Percentiles rank a stretch among this genome's conserved stretches.
These are phyloP conservation scores for Labeo rohita DNA, from an alignment of 2,113 vertebrate genomes.

Conservation along the genomic window DNA sequence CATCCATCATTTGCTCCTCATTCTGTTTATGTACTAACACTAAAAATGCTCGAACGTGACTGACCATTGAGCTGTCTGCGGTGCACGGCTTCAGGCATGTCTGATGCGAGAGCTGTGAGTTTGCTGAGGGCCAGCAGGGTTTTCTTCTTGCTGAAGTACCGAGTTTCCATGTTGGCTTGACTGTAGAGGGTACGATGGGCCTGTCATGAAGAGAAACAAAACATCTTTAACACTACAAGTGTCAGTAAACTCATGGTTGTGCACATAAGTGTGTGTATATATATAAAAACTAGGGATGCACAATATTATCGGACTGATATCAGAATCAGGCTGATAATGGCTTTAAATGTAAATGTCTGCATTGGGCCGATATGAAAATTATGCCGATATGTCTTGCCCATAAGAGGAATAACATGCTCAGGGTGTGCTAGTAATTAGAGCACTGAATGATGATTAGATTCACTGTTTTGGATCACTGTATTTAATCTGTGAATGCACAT, in stretches of 20 bases:
- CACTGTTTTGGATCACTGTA: too few species aligned
- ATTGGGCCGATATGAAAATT: too few species aligned
- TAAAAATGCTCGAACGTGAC: background rate
- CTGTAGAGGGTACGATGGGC: constrained; percentile 86
- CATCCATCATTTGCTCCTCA: background rate
- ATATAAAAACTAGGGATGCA: too few species aligned
- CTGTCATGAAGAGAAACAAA: constrained; percentile 65
- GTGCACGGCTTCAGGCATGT: constrained; percentile 81
- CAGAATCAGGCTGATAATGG: too few species aligned
- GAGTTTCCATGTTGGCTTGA: constrained; percentile 86
- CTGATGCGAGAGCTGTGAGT: constrained; percentile 86
- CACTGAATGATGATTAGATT: too few species aligned
- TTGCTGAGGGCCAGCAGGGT: constrained; percentile 96
- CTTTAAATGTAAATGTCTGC: too few species aligned
- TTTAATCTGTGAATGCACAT: too few species aligned
- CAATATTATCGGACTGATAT: too few species aligned
- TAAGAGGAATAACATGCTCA: too few species aligned
- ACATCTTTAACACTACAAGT: constrained; percentile 16
- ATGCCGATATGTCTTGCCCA: too few species aligned
- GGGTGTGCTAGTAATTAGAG: too few species aligned
- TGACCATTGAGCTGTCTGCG: constrained; percentile 88
- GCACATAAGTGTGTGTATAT: too few species aligned
- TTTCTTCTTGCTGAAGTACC: constrained; percentile 96
- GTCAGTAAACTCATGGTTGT: background rate
- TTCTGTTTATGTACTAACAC: background rate